Evolutionary conservation across 2,888 invertebrate species (phyloP), one percentile per base, ranked within the genome.

Genomic region (Molanna angustata): DNA sequence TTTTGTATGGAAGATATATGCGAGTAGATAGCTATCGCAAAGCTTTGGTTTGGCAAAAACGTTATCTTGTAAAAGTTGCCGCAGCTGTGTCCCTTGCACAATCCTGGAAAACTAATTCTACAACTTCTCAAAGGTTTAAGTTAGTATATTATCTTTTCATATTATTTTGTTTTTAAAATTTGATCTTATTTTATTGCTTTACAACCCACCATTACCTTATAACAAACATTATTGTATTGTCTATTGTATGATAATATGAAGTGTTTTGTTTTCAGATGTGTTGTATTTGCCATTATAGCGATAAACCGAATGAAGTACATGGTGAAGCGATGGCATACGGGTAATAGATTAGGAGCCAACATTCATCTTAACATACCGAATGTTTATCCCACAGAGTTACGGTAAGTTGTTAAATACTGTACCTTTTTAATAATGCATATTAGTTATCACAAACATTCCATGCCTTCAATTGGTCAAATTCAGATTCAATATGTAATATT

Each of bases 41-140:
- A 68, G 90, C 94, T 11, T 74, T 96, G 48, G 82, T 88, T 46
- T 94, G 88, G 80, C 96, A 96, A 74, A 96, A 96, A 72, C 82
- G 87, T 16, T 95, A 94, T 69, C 72, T 96, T 48, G 79, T 90
- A 58, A 79, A 86, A 13, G 80, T 88, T 53, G 66, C 90, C 39
- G 68, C 71, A 1, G 76, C 70, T 46, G 72, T 66, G 57, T 80
- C 76, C 39, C 86, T 70, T 75, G 82, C 82, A 66, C 72, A 64
- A 50, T 69, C 64, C 1, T 72, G 74, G 61, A 72, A 61, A 13
- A 66, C 70, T 63, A 61, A 66, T 37, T 66, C 64, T 9, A 56
- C 60, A 2, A 55, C 61, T 22, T 62, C 48, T 54, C 64, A 62
- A 39, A 62, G 70, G 39, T 73, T 74, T 67, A 73, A 69, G 59